Conservation (phyloP, 2,888 invertebrate genomes). For the Microctonus brassicae region DNA sequence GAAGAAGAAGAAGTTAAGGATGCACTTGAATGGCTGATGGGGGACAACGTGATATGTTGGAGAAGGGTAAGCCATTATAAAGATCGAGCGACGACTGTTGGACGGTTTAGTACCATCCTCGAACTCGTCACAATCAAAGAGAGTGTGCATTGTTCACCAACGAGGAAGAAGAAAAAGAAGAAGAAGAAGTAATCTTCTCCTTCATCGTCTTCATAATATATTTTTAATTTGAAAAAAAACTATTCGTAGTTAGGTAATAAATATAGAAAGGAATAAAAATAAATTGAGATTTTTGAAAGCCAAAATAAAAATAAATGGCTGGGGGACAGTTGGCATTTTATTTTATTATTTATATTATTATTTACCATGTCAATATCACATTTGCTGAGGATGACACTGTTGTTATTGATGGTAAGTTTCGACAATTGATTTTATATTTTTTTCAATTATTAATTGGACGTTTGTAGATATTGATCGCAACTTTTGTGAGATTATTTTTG, state of each 20-base stretch:
- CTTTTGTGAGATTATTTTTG: too few relatives aligned
- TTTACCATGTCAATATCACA: not conserved
- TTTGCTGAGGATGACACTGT: constrained; percentile 68
- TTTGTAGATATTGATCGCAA: not conserved
- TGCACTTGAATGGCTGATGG: not conserved
- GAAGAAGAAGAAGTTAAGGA: not conserved
- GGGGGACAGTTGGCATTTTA: not conserved
- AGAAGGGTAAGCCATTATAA: constrained; percentile 71
- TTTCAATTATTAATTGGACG: not conserved
- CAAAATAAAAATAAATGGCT: not conserved
- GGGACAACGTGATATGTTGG: constrained; percentile 1
- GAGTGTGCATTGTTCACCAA: not conserved
- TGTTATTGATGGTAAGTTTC: constrained; percentile 71
- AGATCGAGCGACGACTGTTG: constrained; percentile 71
- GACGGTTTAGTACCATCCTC: constrained; percentile 69
- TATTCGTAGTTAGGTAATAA: not conserved
- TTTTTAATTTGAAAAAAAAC: not conserved
- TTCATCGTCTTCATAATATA: not conserved
- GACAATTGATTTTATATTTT: not conserved
- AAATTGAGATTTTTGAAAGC: too few relatives aligned
- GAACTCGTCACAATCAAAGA: constrained; percentile 36
- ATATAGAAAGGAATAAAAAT: not conserved
- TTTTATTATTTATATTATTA: constrained; percentile 4
- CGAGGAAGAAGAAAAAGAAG: not conserved
- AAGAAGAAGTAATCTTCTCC: not conserved